These are phyloP conservation scores for Dioctria rufipes DNA, from an alignment of 2,888 invertebrate genomes.

Conservation along the genomic window DNA sequence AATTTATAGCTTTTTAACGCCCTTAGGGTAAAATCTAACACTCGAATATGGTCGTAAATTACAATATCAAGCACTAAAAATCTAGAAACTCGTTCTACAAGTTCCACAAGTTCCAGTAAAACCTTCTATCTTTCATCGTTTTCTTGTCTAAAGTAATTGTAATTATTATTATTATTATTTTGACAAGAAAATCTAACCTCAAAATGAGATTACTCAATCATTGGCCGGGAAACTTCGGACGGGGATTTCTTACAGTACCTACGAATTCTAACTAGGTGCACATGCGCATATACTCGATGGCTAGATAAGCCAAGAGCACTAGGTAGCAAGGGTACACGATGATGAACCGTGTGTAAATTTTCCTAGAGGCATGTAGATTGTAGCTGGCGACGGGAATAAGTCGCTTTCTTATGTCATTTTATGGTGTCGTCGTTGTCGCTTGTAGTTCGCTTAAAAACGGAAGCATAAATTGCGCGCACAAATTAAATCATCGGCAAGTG, in stretches of 20 bases:
- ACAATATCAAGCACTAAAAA: no score
- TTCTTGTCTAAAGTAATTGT: not conserved
- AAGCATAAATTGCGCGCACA: conserved; percentile 15
- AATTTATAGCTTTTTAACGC: no score
- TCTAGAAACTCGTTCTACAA: not conserved
- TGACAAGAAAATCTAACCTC: conserved; percentile 3
- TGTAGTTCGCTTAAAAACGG: conserved; percentile 1
- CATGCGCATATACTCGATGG: not conserved
- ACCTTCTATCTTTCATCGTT: not conserved
- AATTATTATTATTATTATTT: not conserved
- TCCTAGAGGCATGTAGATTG: no score
- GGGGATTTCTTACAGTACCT: not conserved
- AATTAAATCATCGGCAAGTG: conserved; percentile 23
- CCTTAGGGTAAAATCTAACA: no score
- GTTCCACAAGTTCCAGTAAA: not conserved
- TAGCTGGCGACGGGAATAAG: no score
- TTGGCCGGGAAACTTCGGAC: not conserved
- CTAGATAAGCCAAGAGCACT: conserved; percentile 43
- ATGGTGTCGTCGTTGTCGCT: no score
- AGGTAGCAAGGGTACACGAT: conserved; percentile 32
- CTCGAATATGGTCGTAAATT: no score
- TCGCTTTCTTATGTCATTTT: not conserved
- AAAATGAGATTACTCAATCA: not conserved
- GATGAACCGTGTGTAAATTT: no score
- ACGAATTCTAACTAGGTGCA: not conserved